A percentile compares a stretch with the other conserved stretches of the same genome.
phyloP scores from a whole-genome alignment of 1,140 invertebrate species.

The Cyclargus thomasi region DNA sequence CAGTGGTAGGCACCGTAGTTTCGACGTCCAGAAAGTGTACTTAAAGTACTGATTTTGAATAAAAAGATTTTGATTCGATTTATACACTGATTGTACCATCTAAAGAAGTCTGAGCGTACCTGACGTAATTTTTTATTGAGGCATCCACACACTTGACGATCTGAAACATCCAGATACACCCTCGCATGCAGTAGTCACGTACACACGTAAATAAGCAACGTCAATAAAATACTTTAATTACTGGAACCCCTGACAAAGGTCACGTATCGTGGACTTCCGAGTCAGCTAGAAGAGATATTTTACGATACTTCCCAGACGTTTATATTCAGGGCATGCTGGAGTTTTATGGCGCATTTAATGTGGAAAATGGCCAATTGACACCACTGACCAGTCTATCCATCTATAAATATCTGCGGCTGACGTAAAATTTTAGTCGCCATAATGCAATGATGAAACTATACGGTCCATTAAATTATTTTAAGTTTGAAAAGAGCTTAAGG shows the following conservation, averaged over 20 bases:
- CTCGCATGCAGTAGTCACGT: neutral
- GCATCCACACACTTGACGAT: too few relatives aligned
- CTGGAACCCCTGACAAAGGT: neutral
- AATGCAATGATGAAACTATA: neutral
- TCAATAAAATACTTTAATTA: neutral
- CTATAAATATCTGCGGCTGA: neutral
- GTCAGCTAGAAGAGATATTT: neutral
- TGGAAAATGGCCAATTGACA: neutral
- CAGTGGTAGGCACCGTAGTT: too few relatives aligned
- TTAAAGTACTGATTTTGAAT: too few relatives aligned
- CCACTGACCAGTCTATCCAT: neutral
- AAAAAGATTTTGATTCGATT: too few relatives aligned
- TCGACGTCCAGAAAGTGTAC: too few relatives aligned
- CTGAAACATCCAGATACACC: neutral
- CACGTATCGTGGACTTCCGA: neutral
- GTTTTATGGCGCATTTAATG: constrained; percentile 7
- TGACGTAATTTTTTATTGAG: too few relatives aligned
- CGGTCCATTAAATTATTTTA: neutral
- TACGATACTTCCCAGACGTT: constrained; percentile 2
- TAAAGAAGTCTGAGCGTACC: too few relatives aligned
- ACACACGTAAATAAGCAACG: neutral
- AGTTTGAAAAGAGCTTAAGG: too few relatives aligned
- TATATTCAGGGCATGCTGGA: constrained; percentile 2
- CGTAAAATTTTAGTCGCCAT: neutral
- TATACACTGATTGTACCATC: too few relatives aligned